phyloP scores from a whole-genome alignment of 1,140 invertebrate genomes.

The Pseudoatta argentina region DNA sequence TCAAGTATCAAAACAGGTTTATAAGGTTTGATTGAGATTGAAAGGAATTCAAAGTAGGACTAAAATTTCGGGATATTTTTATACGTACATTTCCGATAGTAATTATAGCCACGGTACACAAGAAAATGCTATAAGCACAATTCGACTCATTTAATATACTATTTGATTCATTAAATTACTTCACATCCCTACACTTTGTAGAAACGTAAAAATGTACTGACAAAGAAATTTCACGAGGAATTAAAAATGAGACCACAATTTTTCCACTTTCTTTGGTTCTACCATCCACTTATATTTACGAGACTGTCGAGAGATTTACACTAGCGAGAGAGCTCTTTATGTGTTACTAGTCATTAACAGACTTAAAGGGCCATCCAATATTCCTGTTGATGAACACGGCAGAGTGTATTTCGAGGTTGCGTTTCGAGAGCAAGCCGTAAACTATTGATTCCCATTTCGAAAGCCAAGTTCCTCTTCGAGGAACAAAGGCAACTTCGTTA shows the following conservation, averaged over 20 bases:
- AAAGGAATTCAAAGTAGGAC: too few species aligned
- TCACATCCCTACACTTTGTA: background rate
- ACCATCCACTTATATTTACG: background rate
- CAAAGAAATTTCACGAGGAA: background rate
- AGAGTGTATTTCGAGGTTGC: slow-evolving; percentile 34
- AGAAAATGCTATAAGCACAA: background rate
- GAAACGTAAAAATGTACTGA: background rate
- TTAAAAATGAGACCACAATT: background rate
- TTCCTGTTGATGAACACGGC: slow-evolving; percentile 30
- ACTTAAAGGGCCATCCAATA: slow-evolving; percentile 28
- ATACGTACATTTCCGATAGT: background rate
- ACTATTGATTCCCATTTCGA: slow-evolving; percentile 37
- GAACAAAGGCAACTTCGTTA: slow-evolving; percentile 20
- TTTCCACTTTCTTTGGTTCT: background rate
- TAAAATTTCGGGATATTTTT: background rate
- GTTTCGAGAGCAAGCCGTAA: slow-evolving; percentile 24
- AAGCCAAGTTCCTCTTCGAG: background rate
- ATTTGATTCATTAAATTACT: slow-evolving; percentile 17
- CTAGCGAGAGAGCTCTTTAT: slow-evolving; percentile 18
- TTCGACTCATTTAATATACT: background rate
- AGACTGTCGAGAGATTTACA: slow-evolving; percentile 22
- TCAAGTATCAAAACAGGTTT: too few species aligned
- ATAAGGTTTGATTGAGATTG: too few species aligned
- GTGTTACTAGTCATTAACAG: slow-evolving; percentile 14
- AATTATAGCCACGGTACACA: background rate